These are phyloP conservation scores for Hirtodrosophila cameraria DNA, from an alignment of 2,888 invertebrate species.

Conservation along the genomic window DNA sequence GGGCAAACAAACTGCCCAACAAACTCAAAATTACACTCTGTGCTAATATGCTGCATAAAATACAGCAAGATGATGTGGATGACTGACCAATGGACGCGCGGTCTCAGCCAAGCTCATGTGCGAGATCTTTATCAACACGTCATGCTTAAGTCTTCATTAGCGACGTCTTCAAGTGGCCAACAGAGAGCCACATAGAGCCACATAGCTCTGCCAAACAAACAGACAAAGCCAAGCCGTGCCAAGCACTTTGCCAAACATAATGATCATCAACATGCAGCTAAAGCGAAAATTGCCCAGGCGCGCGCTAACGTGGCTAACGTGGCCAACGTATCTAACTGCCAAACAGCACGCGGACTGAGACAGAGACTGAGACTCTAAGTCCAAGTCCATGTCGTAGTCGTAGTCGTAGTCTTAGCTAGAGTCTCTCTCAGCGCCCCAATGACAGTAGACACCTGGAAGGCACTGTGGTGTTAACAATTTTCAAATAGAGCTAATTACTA, in stretches of 20 bases:
- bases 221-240: conserved; percentile 32
- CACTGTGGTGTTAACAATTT: conserved; percentile 40
- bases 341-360: conserved; percentile 55
- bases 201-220: conserved; percentile 18
- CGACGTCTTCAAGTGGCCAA: conserved; percentile 57
- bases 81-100: conserved; percentile 38
- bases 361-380: no score
- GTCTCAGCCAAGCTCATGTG: conserved; percentile 31
- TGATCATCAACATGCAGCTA: conserved; percentile 64
- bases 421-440: conserved; percentile 30
- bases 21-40: conserved; percentile 15
- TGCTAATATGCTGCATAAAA: conserved; percentile 40
- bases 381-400: conserved; percentile 3
- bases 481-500: no score
- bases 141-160: conserved; percentile 83
- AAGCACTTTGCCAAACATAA: conserved; percentile 45
- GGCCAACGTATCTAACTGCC: conserved; percentile 59
- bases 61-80: conserved; percentile 29
- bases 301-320: conserved; percentile 63
- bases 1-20: conserved; percentile 37
- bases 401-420: not conserved
- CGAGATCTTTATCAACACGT: conserved; percentile 76
- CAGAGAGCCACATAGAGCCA: conserved; percentile 24
- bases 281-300: conserved; percentile 59
- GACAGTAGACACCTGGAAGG: conserved; percentile 47